These are phyloP conservation scores for Aurelia coerulea DNA, from an alignment of 30 jellyfish, hydroid and myxozoan genomes.

Conservation along the genomic window DNA sequence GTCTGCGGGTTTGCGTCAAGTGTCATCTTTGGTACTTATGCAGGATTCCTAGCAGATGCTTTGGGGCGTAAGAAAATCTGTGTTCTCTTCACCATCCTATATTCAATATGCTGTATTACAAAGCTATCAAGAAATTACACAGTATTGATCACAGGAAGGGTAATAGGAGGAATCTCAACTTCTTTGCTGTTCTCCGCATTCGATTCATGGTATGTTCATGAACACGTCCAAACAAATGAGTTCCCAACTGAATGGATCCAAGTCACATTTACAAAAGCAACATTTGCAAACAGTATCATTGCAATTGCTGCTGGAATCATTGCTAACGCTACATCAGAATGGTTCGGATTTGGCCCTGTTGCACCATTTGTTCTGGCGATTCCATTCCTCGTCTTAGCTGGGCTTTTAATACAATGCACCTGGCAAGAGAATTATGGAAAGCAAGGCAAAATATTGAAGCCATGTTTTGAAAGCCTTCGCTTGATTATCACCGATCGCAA, in stretches of 20 bases:
- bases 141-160: constrained; percentile 81
- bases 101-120: constrained; percentile 88
- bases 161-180: constrained; percentile 94
- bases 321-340: constrained; percentile 83
- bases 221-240: constrained; percentile 78
- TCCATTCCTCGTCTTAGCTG: constrained; percentile 87
- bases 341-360: constrained; percentile 88
- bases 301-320: constrained; percentile 91
- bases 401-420: constrained; percentile 72
- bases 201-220: constrained; percentile 96
- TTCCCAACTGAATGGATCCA: constrained; percentile 97
- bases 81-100: constrained; percentile 80
- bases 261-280: constrained; percentile 85
- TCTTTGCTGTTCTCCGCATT: constrained; percentile 90
- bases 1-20: constrained; percentile 97
- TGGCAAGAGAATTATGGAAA: constrained; percentile 95
- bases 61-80: constrained; percentile 93
- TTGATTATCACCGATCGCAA: constrained; percentile 60
- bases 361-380: constrained; percentile 95
- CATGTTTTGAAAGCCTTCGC: constrained; percentile 86
- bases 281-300: constrained; percentile 80
- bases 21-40: constrained; percentile 89
- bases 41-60: constrained; percentile 87
- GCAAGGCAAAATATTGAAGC: constrained; percentile 73
- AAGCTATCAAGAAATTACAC: constrained; percentile 72